Evolutionary conservation across 2,113 vertebrate species (phyloP).

Genomic region (Festucalex cinctus): DNA sequence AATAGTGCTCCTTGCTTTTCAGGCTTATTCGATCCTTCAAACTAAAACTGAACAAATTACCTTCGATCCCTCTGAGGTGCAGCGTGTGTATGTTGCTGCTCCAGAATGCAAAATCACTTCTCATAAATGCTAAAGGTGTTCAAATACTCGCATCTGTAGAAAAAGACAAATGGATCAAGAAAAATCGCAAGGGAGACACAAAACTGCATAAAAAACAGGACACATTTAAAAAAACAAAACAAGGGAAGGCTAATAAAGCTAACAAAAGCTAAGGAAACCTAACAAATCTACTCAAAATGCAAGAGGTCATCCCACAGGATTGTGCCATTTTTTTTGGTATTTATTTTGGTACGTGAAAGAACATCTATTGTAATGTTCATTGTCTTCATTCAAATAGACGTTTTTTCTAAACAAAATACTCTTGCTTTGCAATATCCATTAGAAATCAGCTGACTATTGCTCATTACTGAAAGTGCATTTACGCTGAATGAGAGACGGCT

Average conservation of each 20-base stretch:
- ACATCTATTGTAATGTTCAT: not conserved
- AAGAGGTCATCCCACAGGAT: no score
- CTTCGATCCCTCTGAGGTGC: slow-evolving; percentile 27
- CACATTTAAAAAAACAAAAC: not conserved
- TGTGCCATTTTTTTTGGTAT: no score
- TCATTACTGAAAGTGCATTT: slow-evolving; percentile 34
- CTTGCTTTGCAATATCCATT: slow-evolving; percentile 21
- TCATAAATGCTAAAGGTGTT: slow-evolving; percentile 10
- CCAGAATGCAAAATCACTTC: slow-evolving; percentile 25
- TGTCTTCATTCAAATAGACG: not conserved
- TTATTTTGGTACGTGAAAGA: not conserved
- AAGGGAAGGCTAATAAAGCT: no score
- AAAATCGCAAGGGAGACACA: not conserved
- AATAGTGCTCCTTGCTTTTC: slow-evolving; percentile 35
- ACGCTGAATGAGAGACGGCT: not conserved
- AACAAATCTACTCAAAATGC: not conserved
- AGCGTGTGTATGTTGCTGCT: slow-evolving; percentile 34
- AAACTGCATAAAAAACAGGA: not conserved
- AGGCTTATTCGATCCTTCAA: slow-evolving; percentile 24
- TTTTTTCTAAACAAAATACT: slow-evolving; percentile 14
- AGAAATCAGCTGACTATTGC: slow-evolving; percentile 6
- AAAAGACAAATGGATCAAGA: not conserved
- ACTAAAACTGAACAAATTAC: slow-evolving; percentile 58
- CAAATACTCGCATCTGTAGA: not conserved
- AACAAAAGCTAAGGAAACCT: no score